A percentile compares a stretch with the other conserved stretches of the same genome.
phyloP scores from a whole-genome alignment of 1,140 invertebrate species.

The Forficula auricularia region DNA sequence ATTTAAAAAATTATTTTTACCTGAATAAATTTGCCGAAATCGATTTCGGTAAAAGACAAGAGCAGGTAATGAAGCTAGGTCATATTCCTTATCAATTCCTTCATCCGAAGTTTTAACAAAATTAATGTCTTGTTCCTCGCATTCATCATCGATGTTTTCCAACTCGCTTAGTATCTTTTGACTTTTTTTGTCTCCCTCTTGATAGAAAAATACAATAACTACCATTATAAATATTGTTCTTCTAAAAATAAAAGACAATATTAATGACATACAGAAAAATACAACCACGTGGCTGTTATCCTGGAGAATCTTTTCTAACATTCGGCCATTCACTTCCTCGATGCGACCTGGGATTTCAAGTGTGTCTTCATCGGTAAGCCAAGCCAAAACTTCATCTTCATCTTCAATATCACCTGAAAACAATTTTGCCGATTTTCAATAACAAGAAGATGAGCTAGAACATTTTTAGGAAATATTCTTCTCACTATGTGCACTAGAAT shows the following conservation, averaged over 20 bases:
- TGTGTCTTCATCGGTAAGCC: constrained; percentile 82
- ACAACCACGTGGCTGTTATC: constrained; percentile 80
- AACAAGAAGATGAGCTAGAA: no score
- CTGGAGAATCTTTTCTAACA: constrained; percentile 77
- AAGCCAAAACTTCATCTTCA: constrained; percentile 75
- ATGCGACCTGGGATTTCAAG: constrained; percentile 82
- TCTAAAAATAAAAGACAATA: background rate
- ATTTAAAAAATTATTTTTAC: no score
- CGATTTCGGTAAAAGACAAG: constrained; percentile 79
- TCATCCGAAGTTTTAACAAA: constrained; percentile 87
- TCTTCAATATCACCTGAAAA: constrained; percentile 63
- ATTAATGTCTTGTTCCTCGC: constrained; percentile 78
- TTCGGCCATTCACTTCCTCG: constrained; percentile 79
- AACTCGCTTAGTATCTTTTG: constrained; percentile 76
- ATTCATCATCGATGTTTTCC: constrained; percentile 89
- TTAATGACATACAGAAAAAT: constrained; percentile 66
- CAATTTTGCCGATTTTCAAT: no score
- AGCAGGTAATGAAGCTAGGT: constrained; percentile 61
- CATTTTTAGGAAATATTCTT: no score
- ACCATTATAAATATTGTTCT: background rate
- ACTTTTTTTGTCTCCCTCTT: constrained; percentile 76
- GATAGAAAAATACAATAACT: constrained; percentile 36
- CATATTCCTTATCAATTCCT: constrained; percentile 74
- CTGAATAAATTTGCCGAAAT: constrained; percentile 70
- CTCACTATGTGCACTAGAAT: no score